phyloP scores from a whole-genome alignment of 1,140 invertebrate species.

The Drosophila sulfurigaster region DNA sequence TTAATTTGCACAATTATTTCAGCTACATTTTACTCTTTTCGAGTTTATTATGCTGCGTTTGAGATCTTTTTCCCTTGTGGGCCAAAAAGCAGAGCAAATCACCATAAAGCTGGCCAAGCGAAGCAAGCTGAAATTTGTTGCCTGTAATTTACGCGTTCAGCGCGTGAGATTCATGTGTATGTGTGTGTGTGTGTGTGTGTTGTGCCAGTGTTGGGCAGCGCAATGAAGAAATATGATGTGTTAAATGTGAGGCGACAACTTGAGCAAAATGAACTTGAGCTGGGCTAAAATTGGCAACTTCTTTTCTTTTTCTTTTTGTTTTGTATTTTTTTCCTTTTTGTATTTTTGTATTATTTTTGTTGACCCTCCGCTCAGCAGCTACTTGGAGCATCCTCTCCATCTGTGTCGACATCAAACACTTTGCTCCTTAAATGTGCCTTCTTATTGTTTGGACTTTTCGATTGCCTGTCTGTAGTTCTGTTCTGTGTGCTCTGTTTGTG shows the following conservation, averaged over 20 bases:
- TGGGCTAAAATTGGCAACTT: background rate
- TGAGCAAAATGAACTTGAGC: constrained; percentile 34
- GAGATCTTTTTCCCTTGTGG: background rate
- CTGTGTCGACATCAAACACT: constrained; percentile 42
- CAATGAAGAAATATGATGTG: constrained; percentile 74
- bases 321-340: no score
- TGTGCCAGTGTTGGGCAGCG: constrained; percentile 37
- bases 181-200: constrained; percentile 1
- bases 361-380: background rate
- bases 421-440: constrained; percentile 28
- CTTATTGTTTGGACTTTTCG: constrained; percentile 35
- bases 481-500: background rate
- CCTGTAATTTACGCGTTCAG: constrained; percentile 35
- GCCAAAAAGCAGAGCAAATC: constrained; percentile 12
- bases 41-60: background rate
- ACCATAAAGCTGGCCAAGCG: constrained; percentile 6
- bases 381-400: background rate
- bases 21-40: background rate
- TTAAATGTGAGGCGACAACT: constrained; percentile 43
- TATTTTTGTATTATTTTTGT: constrained; percentile 2
- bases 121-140: constrained; percentile 9
- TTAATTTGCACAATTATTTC: constrained; percentile 12
- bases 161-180: constrained; percentile 37
- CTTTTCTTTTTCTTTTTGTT: no score
- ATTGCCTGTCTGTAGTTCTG: constrained; percentile 15